Percentiles rank a stretch among this genome's conserved stretches.
phyloP scores from a whole-genome alignment of 2,113 vertebrate genomes.

The Phoxinus phoxinus region DNA sequence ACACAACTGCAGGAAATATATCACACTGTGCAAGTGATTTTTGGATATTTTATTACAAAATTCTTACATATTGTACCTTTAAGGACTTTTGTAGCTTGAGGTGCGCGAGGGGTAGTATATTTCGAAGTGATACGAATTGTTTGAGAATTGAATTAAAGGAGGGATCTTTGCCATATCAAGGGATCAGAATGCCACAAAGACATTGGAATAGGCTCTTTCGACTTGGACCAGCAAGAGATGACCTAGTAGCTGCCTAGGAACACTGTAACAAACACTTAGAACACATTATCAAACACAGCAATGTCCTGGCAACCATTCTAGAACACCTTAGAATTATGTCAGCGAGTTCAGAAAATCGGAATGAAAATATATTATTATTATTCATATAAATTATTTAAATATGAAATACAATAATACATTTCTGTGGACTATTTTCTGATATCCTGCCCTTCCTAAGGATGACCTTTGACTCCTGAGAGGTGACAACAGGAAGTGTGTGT shows the following conservation, averaged over 20 bases:
- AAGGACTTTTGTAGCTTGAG: too few relatives aligned
- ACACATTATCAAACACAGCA: neutral
- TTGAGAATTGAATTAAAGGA: too few relatives aligned
- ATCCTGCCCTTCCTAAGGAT: neutral
- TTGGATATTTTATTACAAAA: too few relatives aligned
- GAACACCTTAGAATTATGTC: neutral
- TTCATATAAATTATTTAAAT: neutral
- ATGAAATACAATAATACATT: neutral
- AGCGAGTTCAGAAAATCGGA: neutral
- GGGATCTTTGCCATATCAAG: neutral
- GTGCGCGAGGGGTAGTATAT: too few relatives aligned
- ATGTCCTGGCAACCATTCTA: neutral
- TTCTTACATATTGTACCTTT: too few relatives aligned
- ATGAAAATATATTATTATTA: too few relatives aligned
- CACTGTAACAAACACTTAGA: neutral
- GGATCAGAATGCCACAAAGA: neutral
- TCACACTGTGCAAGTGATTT: too few relatives aligned
- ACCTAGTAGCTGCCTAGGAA: neutral
- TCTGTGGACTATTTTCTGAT: neutral
- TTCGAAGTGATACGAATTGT: too few relatives aligned
- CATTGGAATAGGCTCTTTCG: neutral
- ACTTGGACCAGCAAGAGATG: neutral
- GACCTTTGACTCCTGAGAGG: neutral
- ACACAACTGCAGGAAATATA: too few relatives aligned
- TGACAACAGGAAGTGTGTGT: conserved; percentile 10